Conservation (phyloP, 2,888 invertebrate genomes). For the Idaea biselata region DNA sequence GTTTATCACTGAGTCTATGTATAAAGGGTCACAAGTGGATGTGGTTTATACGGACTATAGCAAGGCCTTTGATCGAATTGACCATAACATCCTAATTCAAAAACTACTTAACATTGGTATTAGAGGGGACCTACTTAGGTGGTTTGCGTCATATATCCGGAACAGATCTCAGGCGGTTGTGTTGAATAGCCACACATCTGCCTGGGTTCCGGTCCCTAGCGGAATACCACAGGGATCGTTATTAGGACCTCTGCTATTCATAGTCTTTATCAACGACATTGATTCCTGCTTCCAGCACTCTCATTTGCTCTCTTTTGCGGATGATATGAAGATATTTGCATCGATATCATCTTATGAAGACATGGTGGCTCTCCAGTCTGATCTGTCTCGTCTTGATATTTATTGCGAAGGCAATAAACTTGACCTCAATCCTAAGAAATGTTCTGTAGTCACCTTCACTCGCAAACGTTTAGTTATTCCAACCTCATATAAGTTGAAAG, state of each 20-base stretch:
- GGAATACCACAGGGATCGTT: background rate
- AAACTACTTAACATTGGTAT: background rate
- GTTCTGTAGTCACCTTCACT: background rate
- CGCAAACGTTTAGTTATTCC: background rate
- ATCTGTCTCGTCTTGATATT: background rate
- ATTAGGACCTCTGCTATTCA: background rate
- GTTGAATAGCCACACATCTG: too few relatives aligned
- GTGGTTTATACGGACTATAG: constrained; percentile 4
- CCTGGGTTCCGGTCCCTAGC: too few relatives aligned
- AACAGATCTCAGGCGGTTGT: too few relatives aligned
- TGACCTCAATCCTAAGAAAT: background rate
- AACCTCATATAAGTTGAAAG: background rate
- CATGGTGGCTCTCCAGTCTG: background rate
- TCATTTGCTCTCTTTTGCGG: background rate
- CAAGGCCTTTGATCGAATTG: constrained; percentile 7
- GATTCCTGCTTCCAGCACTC: background rate
- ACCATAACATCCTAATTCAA: constrained; percentile 3
- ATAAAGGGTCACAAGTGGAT: constrained; percentile 5
- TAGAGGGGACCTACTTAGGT: too few relatives aligned
- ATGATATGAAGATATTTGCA: background rate
- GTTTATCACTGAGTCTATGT: background rate
- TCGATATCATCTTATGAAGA: background rate
- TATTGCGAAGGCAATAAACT: background rate
- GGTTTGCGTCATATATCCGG: too few relatives aligned
- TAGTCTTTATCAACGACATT: background rate